These are phyloP conservation scores for Acronicta psi DNA, from an alignment of 2,888 invertebrate genomes.

Conservation along the genomic window DNA sequence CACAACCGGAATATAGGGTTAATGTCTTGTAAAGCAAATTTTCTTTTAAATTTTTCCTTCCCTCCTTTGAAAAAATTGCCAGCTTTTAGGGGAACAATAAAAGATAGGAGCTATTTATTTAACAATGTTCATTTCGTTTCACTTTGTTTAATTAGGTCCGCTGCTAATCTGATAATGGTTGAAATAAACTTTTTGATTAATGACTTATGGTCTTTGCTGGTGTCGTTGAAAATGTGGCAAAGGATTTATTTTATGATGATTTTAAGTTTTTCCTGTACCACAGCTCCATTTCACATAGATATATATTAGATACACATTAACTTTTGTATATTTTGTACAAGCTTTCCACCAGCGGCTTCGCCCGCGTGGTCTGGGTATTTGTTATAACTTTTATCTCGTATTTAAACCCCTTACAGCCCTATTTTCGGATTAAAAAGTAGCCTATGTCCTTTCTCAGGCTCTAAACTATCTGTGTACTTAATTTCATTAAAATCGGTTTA, in stretches of 20 bases:
- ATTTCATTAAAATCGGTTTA: too few species aligned
- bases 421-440: too few species aligned
- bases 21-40: conserved; percentile 63
- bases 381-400: too few species aligned
- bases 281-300: too few species aligned
- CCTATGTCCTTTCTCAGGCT: too few species aligned
- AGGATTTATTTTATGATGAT: background rate
- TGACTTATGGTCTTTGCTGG: conserved; percentile 1
- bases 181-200: conserved; percentile 22
- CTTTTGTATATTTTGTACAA: too few species aligned
- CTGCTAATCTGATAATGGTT: conserved; percentile 33
- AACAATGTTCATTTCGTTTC: conserved; percentile 31
- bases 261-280: too few species aligned
- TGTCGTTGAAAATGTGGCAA: background rate
- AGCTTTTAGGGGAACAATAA: conserved; percentile 29
- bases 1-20: conserved; percentile 62
- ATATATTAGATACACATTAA: too few species aligned
- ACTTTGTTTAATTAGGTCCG: conserved; percentile 45
- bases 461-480: too few species aligned
- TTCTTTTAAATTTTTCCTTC: conserved; percentile 56
- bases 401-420: too few species aligned
- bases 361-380: too few species aligned
- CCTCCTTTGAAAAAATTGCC: conserved; percentile 49
- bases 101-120: conserved; percentile 45
- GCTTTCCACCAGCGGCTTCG: too few species aligned